Evolutionary conservation across 2,888 invertebrate species (phyloP).

Genomic region (Gymnocheta viridis): DNA sequence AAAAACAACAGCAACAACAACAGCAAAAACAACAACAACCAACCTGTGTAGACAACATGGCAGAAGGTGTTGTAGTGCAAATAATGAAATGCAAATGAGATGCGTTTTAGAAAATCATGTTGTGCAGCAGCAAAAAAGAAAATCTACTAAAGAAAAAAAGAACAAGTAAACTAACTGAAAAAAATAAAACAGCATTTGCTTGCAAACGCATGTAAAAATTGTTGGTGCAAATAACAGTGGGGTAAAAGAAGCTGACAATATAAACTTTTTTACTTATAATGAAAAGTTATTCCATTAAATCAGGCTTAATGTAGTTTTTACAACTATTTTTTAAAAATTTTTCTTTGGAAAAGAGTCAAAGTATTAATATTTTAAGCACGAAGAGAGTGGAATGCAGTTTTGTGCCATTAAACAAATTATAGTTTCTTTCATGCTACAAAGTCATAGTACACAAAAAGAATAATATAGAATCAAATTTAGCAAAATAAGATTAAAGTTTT

Average conservation of each 20-base stretch:
- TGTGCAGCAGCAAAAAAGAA: conserved; percentile 66
- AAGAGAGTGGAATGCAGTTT: too few relatives aligned
- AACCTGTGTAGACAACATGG: neutral
- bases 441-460: too few relatives aligned
- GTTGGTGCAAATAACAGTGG: neutral
- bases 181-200: neutral
- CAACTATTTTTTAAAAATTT: too few relatives aligned
- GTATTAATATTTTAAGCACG: too few relatives aligned
- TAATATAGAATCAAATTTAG: too few relatives aligned
- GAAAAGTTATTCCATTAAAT: too few relatives aligned
- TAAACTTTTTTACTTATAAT: too few relatives aligned
- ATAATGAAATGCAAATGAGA: conserved; percentile 81
- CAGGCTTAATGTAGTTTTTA: too few relatives aligned
- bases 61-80: conserved; percentile 72
- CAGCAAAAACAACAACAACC: neutral
- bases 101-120: conserved; percentile 77
- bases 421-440: too few relatives aligned
- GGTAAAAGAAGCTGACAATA: neutral
- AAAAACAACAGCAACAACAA: conserved; percentile 37
- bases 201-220: neutral
- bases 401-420: too few relatives aligned
- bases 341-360: too few relatives aligned
- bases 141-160: conserved; percentile 59
- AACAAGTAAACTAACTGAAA: conserved; percentile 13
- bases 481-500: too few relatives aligned